Conservation (phyloP, 2,797 vertebrate species). For the Pseudocheirus occidentalis region DNA sequence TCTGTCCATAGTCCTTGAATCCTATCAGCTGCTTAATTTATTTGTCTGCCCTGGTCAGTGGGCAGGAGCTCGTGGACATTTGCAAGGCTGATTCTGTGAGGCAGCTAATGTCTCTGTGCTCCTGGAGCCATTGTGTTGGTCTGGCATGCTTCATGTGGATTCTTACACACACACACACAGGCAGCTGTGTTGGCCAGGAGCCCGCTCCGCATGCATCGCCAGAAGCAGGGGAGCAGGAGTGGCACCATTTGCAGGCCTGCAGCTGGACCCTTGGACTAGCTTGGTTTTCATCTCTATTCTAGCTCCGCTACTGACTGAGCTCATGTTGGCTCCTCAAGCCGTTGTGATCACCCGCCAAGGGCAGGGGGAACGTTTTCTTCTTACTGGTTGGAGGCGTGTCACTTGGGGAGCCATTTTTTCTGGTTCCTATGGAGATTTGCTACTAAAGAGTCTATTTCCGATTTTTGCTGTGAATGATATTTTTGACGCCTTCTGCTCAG, state of each 20-base stretch:
- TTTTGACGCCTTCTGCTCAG: constrained; percentile 44
- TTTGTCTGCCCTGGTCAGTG: background rate
- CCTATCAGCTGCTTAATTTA: background rate
- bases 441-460: constrained; percentile 57
- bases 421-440: constrained; percentile 64
- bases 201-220: background rate
- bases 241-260: background rate
- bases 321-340: background rate
- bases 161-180: background rate
- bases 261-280: background rate
- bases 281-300: background rate
- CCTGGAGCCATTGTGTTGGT: background rate
- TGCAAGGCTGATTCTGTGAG: background rate
- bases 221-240: background rate
- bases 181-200: background rate
- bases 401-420: constrained; percentile 55
- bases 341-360: constrained; percentile 39
- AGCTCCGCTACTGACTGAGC: background rate
- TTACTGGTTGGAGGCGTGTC: constrained; percentile 49
- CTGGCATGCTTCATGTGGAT: background rate
- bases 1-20: background rate
- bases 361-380: constrained; percentile 49
- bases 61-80: background rate
- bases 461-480: constrained; percentile 61
- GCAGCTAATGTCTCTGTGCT: background rate